These are phyloP conservation scores for Xenopus tropicalis DNA, from an alignment of 2,113 vertebrate genomes.

Conservation along the genomic window DNA sequence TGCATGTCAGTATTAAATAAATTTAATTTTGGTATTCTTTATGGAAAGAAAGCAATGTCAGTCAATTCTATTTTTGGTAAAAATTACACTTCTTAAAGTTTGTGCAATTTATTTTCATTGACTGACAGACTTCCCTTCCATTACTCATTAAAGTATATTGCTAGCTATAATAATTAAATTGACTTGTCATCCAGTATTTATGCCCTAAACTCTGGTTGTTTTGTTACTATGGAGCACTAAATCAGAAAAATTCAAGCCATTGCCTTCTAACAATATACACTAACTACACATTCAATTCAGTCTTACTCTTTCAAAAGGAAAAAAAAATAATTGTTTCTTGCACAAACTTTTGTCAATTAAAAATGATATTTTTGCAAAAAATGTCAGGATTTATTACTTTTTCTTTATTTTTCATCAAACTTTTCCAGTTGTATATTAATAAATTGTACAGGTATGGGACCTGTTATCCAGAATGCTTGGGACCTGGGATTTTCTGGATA, in stretches of 20 bases:
- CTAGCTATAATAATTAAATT: slow-evolving; percentile 19
- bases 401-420: too few species aligned
- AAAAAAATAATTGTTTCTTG: too few species aligned
- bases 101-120: slow-evolving; percentile 35
- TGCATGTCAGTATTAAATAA: too few species aligned
- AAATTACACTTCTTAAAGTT: slow-evolving; percentile 30
- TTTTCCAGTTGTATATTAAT: too few species aligned
- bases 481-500: too few species aligned
- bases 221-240: slow-evolving; percentile 7
- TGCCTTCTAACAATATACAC: not conserved
- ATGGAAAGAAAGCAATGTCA: slow-evolving; percentile 5
- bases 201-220: slow-evolving; percentile 20
- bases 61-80: slow-evolving; percentile 34
- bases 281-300: not conserved
- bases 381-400: too few species aligned
- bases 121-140: slow-evolving; percentile 23
- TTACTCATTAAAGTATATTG: slow-evolving; percentile 29
- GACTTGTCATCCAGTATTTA: slow-evolving; percentile 8
- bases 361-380: too few species aligned
- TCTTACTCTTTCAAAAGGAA: not conserved
- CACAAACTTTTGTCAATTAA: too few species aligned
- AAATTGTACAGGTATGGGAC: too few species aligned
- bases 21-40: too few species aligned
- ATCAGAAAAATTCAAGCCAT: slow-evolving; percentile 13
- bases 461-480: too few species aligned